These are phyloP conservation scores for Chlamydotis undulata DNA, from an alignment of 2,113 vertebrate species.

Conservation along the genomic window DNA sequence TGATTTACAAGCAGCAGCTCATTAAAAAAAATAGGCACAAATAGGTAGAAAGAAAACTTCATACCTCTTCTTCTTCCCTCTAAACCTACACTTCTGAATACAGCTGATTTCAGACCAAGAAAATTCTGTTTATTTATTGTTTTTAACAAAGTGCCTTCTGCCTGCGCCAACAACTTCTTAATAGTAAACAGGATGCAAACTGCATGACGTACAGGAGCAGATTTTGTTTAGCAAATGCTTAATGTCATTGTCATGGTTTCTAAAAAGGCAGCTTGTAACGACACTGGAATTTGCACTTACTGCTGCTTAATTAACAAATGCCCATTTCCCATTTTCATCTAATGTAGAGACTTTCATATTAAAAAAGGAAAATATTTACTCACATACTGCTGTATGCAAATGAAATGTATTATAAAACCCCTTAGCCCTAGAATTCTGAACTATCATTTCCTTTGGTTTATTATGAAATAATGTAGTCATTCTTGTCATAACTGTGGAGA, in stretches of 20 bases:
- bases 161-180: background rate
- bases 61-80: background rate
- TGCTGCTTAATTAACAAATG: slow-evolving; percentile 7
- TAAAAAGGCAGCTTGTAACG: slow-evolving; percentile 1
- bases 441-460: background rate
- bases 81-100: background rate
- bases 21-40: background rate
- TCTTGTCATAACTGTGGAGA: background rate
- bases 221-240: slow-evolving; percentile 60
- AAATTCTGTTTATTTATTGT: background rate
- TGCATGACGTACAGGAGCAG: background rate
- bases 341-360: background rate
- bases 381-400: background rate
- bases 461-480: background rate
- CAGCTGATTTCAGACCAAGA: background rate
- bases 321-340: background rate
- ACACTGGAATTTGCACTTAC: slow-evolving; percentile 12
- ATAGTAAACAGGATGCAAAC: slow-evolving; percentile 44
- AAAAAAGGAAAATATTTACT: background rate
- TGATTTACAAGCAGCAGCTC: background rate
- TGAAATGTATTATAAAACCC: background rate
- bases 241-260: slow-evolving; percentile 63
- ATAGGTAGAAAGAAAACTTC: background rate
- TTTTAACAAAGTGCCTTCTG: background rate
- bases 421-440: background rate